Evolutionary conservation across 2,113 vertebrate genomes (phyloP).

Genomic region (Nerophis ophidion): DNA sequence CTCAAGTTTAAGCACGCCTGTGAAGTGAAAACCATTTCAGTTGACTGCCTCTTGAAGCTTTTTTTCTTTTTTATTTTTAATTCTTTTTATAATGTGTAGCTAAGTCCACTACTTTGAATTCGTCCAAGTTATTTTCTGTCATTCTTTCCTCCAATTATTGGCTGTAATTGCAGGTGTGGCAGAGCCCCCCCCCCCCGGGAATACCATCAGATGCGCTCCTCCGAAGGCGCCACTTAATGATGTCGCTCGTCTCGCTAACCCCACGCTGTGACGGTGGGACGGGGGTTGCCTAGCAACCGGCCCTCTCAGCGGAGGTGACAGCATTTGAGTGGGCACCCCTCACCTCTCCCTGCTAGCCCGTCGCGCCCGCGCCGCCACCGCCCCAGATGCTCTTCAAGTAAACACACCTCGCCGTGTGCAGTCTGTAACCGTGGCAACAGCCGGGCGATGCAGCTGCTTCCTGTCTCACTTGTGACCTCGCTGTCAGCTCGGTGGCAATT

Average conservation of each 20-base stretch:
- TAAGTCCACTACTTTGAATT: slow-evolving; percentile 7
- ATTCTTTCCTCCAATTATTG: background rate
- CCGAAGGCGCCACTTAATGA: slow-evolving; percentile 14
- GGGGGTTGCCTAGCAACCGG: slow-evolving; percentile 60
- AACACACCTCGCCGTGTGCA: slow-evolving; percentile 32
- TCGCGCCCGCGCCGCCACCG: slow-evolving; percentile 2
- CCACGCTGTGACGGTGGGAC: slow-evolving; percentile 50
- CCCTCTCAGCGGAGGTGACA: slow-evolving; percentile 58
- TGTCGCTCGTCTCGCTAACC: slow-evolving; percentile 49
- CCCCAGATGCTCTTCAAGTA: slow-evolving; percentile 39
- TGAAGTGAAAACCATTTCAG: no score
- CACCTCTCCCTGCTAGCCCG: slow-evolving; percentile 31
- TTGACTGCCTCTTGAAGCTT: no score
- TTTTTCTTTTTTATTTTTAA: no score
- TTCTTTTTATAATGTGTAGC: no score
- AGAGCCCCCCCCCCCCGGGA: background rate
- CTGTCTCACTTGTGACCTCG: background rate
- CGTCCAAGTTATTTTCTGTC: slow-evolving; percentile 12
- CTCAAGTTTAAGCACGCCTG: no score
- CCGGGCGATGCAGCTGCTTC: background rate
- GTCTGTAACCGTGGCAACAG: slow-evolving; percentile 10
- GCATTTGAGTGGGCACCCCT: slow-evolving; percentile 63
- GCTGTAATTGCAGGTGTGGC: background rate
- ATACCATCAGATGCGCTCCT: slow-evolving; percentile 10
- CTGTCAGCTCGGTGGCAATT: background rate